These are phyloP conservation scores for Zoanthus sansibaricus DNA, from an alignment of 92 coral and sea anemone species.

Conservation along the genomic window DNA sequence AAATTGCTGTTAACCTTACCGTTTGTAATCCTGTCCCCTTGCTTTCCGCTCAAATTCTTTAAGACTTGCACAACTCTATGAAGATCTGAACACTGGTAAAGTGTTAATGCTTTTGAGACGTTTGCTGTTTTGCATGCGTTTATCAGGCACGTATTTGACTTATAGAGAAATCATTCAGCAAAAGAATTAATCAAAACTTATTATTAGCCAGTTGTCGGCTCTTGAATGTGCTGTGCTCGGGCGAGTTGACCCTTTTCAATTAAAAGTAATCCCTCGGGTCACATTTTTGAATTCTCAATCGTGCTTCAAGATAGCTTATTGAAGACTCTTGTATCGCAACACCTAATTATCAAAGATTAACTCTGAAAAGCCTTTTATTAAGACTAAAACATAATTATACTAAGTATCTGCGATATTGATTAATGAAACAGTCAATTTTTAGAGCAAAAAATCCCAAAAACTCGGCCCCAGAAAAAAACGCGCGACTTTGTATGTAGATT, in stretches of 20 bases:
- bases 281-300: background rate
- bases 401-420: background rate
- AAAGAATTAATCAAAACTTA: background rate
- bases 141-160: background rate
- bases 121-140: background rate
- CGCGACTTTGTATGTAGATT: background rate
- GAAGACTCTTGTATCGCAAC: background rate
- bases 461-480: background rate
- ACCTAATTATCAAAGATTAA: conserved; percentile 31
- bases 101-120: background rate
- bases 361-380: conserved; percentile 10
- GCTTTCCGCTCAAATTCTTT: background rate
- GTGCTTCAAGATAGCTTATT: background rate
- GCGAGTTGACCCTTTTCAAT: background rate
- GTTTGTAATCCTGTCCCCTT: background rate
- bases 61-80: background rate
- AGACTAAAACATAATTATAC: background rate
- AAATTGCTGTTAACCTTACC: background rate
- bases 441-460: background rate
- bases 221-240: background rate
- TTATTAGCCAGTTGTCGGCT: background rate
- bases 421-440: background rate
- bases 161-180: background rate
- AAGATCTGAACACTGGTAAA: background rate
- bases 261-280: conserved; percentile 37